Percentiles rank a stretch among this genome's conserved stretches.
Conservation (phyloP, 2,113 vertebrate species). For the Neopipo cinnamomea region DNA sequence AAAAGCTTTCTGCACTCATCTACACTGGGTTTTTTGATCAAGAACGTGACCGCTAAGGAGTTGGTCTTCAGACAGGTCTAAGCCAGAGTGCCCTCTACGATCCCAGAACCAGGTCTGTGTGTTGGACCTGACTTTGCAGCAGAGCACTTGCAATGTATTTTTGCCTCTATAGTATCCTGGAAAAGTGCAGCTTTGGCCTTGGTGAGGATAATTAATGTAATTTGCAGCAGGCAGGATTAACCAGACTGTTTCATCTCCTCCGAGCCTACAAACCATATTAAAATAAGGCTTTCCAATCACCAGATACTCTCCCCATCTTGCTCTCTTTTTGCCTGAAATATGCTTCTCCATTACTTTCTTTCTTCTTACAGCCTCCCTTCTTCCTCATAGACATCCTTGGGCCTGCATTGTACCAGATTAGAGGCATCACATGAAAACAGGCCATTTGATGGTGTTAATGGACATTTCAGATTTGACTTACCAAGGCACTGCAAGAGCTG, state of each 20-base stretch:
- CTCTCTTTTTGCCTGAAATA: background rate
- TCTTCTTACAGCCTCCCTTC: background rate
- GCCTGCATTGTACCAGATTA: background rate
- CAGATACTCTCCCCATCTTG: background rate
- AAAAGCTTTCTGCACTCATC: background rate
- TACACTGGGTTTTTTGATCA: background rate
- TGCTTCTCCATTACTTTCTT: background rate
- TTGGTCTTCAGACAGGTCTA: background rate
- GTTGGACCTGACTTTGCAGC: background rate
- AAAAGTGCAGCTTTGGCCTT: background rate
- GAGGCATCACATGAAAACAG: background rate
- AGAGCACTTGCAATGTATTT: background rate
- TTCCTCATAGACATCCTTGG: fast-evolving
- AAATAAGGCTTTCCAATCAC: background rate
- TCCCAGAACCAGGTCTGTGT: background rate
- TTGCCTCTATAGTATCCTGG: background rate
- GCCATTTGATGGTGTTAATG: fast-evolving
- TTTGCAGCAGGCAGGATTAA: background rate
- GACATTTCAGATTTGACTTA: background rate
- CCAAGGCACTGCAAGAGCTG: background rate
- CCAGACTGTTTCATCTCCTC: background rate
- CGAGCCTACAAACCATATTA: background rate
- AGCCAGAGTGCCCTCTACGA: fast-evolving
- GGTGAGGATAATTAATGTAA: background rate
- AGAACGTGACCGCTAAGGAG: background rate